phyloP scores from a whole-genome alignment of 2,888 invertebrate species.

The Encarsia formosa region DNA sequence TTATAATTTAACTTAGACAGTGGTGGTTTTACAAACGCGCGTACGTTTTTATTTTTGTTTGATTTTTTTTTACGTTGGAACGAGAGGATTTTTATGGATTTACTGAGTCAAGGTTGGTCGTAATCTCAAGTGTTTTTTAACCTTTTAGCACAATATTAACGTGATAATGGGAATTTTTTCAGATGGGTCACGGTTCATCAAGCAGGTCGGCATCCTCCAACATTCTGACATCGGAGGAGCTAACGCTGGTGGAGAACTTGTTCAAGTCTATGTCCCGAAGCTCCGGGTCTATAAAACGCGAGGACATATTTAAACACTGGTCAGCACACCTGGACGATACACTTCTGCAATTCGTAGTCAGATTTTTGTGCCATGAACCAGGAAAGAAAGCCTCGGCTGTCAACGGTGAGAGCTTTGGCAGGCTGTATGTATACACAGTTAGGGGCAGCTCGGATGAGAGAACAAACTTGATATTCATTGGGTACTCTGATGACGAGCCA shows the following conservation, averaged over 20 bases:
- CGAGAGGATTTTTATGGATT: slow-evolving; percentile 25
- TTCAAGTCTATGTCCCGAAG: slow-evolving; percentile 50
- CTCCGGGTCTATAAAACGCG: slow-evolving; percentile 49
- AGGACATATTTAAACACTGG: slow-evolving; percentile 50
- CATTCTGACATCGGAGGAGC: slow-evolving; percentile 46
- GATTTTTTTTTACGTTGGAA: too few species aligned
- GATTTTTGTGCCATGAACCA: slow-evolving; percentile 48
- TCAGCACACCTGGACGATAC: slow-evolving; percentile 46
- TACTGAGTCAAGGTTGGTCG: slow-evolving; percentile 21
- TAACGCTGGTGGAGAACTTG: slow-evolving; percentile 46
- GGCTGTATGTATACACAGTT: slow-evolving; percentile 45
- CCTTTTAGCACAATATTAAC: too few species aligned
- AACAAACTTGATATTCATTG: slow-evolving; percentile 42
- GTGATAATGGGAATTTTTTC: slow-evolving; percentile 1
- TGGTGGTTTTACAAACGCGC: too few species aligned
- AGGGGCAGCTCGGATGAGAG: slow-evolving; percentile 46
- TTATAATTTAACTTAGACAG: too few species aligned
- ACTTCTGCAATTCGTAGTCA: slow-evolving; percentile 44
- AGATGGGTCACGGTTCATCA: slow-evolving; percentile 49
- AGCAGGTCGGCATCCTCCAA: slow-evolving; percentile 46
- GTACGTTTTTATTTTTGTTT: too few species aligned
- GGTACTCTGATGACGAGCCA: slow-evolving; percentile 44
- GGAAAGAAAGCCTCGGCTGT: slow-evolving; percentile 44
- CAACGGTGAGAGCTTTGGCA: slow-evolving; percentile 47
- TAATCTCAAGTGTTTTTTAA: too few species aligned